Evolutionary conservation across 2,888 invertebrate genomes (phyloP).

Genomic region (Koerneria pararmatus): DNA sequence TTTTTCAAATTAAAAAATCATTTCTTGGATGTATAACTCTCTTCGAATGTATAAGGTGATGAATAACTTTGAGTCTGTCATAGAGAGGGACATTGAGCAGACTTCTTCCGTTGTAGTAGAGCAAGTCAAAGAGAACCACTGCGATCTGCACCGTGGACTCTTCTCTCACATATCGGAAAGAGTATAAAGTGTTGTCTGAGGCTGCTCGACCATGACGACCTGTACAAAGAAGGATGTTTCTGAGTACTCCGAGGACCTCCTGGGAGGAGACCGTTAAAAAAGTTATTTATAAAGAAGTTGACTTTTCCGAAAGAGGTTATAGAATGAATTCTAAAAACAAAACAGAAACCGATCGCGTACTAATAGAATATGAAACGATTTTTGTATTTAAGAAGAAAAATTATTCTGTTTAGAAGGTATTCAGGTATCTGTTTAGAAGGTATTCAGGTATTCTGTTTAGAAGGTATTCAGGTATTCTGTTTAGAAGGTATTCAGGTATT

Average conservation of each 20-base stretch:
- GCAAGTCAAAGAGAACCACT: slow-evolving; percentile 52
- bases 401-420: too few species aligned
- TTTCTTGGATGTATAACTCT: too few species aligned
- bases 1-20: too few species aligned
- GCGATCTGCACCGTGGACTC: slow-evolving; percentile 26
- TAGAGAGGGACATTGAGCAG: slow-evolving; percentile 39
- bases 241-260: not conserved
- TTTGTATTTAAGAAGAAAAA: too few species aligned
- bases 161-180: slow-evolving; percentile 38
- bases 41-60: not conserved
- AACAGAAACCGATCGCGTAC: too few species aligned
- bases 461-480: too few species aligned
- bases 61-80: slow-evolving; percentile 26
- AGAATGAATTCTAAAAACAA: too few species aligned
- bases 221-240: slow-evolving; percentile 10
- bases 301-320: too few species aligned
- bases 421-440: too few species aligned
- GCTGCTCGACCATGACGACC: slow-evolving; percentile 35
- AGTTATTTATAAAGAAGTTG: not conserved
- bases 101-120: slow-evolving; percentile 45
- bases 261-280: not conserved
- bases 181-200: slow-evolving; percentile 34
- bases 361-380: too few species aligned
- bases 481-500: too few species aligned
- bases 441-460: too few species aligned